Percentiles rank a stretch among this genome's conserved stretches.
Evolutionary conservation across 2,888 invertebrate genomes (phyloP).

Genomic region (Zootermopsis nevadensis): DNA sequence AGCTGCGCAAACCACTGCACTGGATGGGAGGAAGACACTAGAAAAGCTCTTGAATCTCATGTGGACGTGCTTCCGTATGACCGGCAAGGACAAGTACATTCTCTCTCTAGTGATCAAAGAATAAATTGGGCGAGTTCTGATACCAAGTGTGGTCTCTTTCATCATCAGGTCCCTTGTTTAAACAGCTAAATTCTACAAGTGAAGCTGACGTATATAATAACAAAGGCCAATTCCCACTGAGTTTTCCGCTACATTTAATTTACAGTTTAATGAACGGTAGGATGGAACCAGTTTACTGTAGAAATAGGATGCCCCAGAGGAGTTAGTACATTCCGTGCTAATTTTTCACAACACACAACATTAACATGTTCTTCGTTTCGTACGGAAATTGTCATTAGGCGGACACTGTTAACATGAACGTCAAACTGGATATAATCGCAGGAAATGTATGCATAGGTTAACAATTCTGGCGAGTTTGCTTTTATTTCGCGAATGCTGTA

Average conservation of each 20-base stretch:
- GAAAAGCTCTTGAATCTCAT: too few species aligned
- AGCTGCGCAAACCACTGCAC: too few species aligned
- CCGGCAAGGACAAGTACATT: too few species aligned
- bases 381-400: background rate
- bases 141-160: background rate
- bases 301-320: background rate
- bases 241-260: conserved; percentile 10
- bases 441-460: too few species aligned
- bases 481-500: too few species aligned
- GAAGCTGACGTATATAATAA: conserved; percentile 4
- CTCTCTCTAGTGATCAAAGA: too few species aligned
- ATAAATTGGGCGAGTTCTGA: too few species aligned
- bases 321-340: background rate
- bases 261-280: background rate
- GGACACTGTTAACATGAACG: background rate
- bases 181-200: background rate
- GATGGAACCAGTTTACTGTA: conserved; percentile 11
- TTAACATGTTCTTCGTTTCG: background rate
- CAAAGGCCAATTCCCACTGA: background rate
- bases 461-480: too few species aligned
- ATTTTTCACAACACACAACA: background rate
- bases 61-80: too few species aligned
- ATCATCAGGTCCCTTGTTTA: background rate
- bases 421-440: background rate
- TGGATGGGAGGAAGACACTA: too few species aligned